Evolutionary conservation across 1,140 invertebrate species (phyloP).

Genomic region (Zaprionus ornatus): DNA sequence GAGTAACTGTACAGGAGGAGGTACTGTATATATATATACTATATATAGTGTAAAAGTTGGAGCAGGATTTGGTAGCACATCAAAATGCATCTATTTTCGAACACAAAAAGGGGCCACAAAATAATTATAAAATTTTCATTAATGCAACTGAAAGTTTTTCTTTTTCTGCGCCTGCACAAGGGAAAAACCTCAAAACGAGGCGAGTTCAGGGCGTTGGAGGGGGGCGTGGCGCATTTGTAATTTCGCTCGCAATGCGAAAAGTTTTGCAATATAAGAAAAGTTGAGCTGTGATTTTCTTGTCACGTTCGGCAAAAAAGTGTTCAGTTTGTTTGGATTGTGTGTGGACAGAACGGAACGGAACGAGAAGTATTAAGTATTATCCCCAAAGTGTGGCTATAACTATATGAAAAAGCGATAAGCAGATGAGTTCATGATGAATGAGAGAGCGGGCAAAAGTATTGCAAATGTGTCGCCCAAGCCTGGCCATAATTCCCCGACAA

Average conservation of each 20-base stretch:
- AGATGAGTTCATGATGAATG: slow-evolving; percentile 39
- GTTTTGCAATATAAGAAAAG: slow-evolving; percentile 74
- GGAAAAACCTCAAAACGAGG: slow-evolving; percentile 10
- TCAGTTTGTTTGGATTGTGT: slow-evolving; percentile 30
- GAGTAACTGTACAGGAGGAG: neutral
- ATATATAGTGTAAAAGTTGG: neutral
- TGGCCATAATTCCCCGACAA: slow-evolving; percentile 34
- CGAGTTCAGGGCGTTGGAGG: neutral
- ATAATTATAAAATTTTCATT: slow-evolving; percentile 51
- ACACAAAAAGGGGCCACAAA: slow-evolving; percentile 25
- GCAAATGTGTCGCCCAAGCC: slow-evolving; percentile 26
- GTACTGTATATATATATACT: neutral
- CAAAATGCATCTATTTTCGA: slow-evolving; percentile 36
- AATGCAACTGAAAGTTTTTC: slow-evolving; percentile 31
- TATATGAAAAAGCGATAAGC: slow-evolving; percentile 21
- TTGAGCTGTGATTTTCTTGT: slow-evolving; percentile 76
- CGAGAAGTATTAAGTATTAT: slow-evolving; percentile 12
- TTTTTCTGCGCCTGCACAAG: slow-evolving; percentile 12
- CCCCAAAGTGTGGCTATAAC: neutral
- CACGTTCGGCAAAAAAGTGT: slow-evolving; percentile 56
- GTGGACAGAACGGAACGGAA: neutral
- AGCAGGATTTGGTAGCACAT: slow-evolving; percentile 5
- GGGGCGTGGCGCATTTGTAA: slow-evolving; percentile 34
- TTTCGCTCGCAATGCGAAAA: slow-evolving; percentile 62
- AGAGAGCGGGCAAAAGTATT: slow-evolving; percentile 12